Evolutionary conservation across 1,140 invertebrate genomes (phyloP), one percentile per base, ranked within the genome.

Genomic region (Danaus melanippus): DNA sequence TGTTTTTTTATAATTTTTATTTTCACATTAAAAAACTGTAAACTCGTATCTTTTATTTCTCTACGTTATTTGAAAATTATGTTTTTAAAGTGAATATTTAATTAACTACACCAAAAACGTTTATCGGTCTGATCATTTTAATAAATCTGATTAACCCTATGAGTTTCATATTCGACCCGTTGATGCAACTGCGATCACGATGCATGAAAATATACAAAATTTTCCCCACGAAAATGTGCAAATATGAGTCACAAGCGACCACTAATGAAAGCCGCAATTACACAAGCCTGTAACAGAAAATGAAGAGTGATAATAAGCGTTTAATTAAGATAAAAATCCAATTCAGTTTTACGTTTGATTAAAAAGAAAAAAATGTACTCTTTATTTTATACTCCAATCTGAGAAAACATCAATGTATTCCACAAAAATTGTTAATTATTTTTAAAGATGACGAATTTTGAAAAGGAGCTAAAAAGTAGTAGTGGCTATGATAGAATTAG

Each of bases 241-340:
- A 71, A 73, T 67, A 70, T 70, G 60, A 67, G 53, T 67, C 64
- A 56, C 59, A 62, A 71, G 70, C 54, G 60, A 53, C 55, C 60
- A 62, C 65, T 68, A 74, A 72, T 72, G 69, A 71, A 74, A 70
- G 58, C 64, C 69, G 64, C 69, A 72, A 72, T 74, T 71, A 70
- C 66, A 66, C 61, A 43, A 50, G 57, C 60, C 67, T 62, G 67
- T 60, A 63, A 66, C 63, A 66, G 12, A 41, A 59, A 43, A 60
- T 52, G 46, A 61, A 41, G 39, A 15, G 52, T 46, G 56, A 53
- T 58, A 56, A 64, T 69, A 62, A 67, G 58, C 60, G 56, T 68
- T 70, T 67, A 72, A 69, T 75, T 70, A 72, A 71, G 21, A 32
- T 32, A 69, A 64, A 59, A 32, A 32, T 32, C 21, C 21, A 32